These are phyloP conservation scores for Apodemus speciosus DNA, from an alignment of 2,113 vertebrate species.

Conservation along the genomic window DNA sequence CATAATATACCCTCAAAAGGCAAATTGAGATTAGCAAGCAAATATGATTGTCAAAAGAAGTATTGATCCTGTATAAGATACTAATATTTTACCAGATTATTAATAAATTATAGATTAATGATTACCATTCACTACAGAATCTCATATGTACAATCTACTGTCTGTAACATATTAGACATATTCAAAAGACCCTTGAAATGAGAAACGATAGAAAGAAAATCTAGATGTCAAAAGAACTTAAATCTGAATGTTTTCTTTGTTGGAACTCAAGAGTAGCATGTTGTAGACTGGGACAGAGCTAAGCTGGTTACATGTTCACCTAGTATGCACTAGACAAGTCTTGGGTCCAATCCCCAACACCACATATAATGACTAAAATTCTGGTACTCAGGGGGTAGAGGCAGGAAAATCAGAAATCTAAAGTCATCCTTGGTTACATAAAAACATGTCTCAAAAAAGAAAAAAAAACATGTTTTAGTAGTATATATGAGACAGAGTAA, in stretches of 20 bases:
- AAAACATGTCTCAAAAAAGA: background rate
- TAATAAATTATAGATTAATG: background rate
- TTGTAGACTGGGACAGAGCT: background rate
- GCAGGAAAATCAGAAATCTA: background rate
- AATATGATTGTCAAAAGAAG: background rate
- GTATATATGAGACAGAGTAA: background rate
- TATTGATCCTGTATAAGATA: background rate
- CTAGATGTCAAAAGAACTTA: background rate
- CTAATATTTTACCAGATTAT: background rate
- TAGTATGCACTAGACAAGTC: background rate
- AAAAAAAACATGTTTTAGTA: background rate
- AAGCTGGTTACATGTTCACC: background rate
- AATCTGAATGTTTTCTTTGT: conserved; percentile 15
- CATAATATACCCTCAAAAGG: background rate
- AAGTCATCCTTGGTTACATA: background rate
- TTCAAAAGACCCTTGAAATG: background rate
- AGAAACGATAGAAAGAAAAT: background rate
- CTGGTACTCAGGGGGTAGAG: background rate
- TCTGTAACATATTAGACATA: background rate
- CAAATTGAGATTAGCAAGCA: background rate
- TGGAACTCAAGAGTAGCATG: background rate
- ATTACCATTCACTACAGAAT: background rate
- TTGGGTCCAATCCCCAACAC: background rate
- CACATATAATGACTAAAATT: background rate
- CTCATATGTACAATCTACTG: background rate